Evolutionary conservation across 2,888 invertebrate genomes (phyloP).

Genomic region (Phymatocera aterrima): DNA sequence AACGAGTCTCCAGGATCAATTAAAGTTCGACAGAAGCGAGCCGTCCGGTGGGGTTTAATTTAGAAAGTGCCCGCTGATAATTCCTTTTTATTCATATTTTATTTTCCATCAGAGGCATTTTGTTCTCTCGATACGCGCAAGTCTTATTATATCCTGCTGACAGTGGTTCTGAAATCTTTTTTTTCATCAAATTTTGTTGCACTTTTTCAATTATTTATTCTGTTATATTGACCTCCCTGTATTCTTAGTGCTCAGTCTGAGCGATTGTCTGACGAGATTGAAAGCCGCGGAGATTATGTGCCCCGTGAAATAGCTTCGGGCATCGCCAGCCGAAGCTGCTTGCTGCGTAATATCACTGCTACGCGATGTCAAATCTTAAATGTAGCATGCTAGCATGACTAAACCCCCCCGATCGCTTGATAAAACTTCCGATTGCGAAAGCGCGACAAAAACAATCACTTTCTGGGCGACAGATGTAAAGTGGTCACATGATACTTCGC

Average conservation of each 20-base stretch:
- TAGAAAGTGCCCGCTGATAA: too few species aligned
- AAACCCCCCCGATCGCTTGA: conserved; percentile 63
- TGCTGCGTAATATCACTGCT: conserved; percentile 17
- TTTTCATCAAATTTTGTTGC: not conserved
- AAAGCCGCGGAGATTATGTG: conserved; percentile 28
- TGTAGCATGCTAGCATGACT: not conserved
- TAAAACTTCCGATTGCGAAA: conserved; percentile 74
- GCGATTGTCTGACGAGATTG: conserved; percentile 23
- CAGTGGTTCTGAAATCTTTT: not conserved
- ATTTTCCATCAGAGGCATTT: too few species aligned
- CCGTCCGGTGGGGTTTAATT: too few species aligned
- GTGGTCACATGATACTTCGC: conserved; percentile 17
- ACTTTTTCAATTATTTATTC: not conserved
- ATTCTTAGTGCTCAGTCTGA: not conserved
- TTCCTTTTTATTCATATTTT: too few species aligned
- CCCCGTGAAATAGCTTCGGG: conserved; percentile 2
- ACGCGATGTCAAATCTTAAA: conserved; percentile 22
- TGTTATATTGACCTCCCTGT: not conserved
- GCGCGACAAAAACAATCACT: conserved; percentile 71
- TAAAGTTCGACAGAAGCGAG: too few species aligned
- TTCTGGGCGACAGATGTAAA: conserved; percentile 46
- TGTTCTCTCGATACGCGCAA: too few species aligned
- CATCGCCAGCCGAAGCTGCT: not conserved
- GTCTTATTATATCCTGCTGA: too few species aligned
- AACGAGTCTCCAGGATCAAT: too few species aligned